phyloP scores from a whole-genome alignment of 2,888 invertebrate genomes.

The Diachrysia chrysitis region DNA sequence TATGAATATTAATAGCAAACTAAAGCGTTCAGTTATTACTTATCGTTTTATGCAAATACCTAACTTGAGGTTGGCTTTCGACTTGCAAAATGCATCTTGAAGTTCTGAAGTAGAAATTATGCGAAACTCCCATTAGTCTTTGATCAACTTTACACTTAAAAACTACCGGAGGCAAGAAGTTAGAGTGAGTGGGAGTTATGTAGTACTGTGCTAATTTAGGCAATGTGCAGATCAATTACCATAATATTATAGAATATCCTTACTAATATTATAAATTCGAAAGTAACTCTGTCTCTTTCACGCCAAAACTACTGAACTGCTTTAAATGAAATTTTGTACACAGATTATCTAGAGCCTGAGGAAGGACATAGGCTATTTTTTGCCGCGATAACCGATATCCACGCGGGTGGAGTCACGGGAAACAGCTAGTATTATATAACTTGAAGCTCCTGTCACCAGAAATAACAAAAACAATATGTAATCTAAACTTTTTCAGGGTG shows the following conservation, averaged over 20 bases:
- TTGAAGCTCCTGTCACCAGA: too few relatives aligned
- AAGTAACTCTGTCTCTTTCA: too few relatives aligned
- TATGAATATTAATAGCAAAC: slow-evolving; percentile 32
- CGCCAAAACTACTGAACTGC: too few relatives aligned
- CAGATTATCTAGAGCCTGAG: too few relatives aligned
- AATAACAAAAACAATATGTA: too few relatives aligned
- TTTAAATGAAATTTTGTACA: too few relatives aligned
- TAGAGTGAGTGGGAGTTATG: background rate
- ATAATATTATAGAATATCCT: slow-evolving; percentile 15
- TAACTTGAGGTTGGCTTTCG: background rate
- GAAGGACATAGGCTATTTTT: too few relatives aligned
- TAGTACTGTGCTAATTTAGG: background rate
- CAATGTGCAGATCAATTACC: slow-evolving; percentile 13
- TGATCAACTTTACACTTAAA: slow-evolving; percentile 2
- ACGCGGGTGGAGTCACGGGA: too few relatives aligned
- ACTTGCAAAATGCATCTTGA: slow-evolving; percentile 3
- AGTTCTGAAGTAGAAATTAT: slow-evolving; percentile 21
- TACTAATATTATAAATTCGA: too few relatives aligned
- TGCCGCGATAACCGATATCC: too few relatives aligned
- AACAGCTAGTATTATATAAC: too few relatives aligned
- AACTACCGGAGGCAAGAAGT: background rate
- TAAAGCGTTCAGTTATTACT: slow-evolving; percentile 5
- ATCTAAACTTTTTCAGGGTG: too few relatives aligned
- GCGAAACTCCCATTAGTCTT: slow-evolving; percentile 1
- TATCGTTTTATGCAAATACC: background rate